Evolutionary conservation across 2,888 invertebrate genomes (phyloP), one percentile per base, ranked within the genome.

Genomic region (Campaea margaritaria): DNA sequence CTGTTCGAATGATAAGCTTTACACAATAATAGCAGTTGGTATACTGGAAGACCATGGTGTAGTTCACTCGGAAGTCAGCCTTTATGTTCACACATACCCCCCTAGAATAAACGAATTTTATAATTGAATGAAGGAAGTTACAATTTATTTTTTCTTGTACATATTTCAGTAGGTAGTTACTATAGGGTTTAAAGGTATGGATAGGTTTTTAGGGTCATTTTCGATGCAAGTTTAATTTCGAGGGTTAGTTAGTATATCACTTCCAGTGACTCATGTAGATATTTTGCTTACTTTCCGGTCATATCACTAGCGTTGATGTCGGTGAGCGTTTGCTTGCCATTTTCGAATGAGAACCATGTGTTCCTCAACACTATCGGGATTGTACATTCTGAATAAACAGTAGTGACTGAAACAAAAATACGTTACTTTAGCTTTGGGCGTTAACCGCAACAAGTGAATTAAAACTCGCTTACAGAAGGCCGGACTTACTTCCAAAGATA

Each of bases 261-360:
- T n/a, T n/a, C 15, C 16, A 44, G 8, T 53, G 49, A 58, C 34
- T 64, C 44, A 45, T 53, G 52, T 52, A 8, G 52, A 44, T 65
- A 62, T 14, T 54, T 21, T 62, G 44, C 65, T 73, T 84, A 93
- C 93, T 89, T 93, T 69, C 93, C 93, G 9, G 95, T 94, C 96
- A 98, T 97, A 42, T 94, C 94, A 59, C 94, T 95, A 0, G 96
- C 96, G 87, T 97, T 96, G 52, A 98, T 95, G 78, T 96, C 96
- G 0, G 97, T 97, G 46, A 95, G 93, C 0, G 97, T 97, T 74
- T 97, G 96, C 73, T 93, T 93, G 10, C 97, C 97, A 89, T 95
- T 95, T 93, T 98, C 98, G 93, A 97, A 96, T 2, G 97, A 97
- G 87, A 97, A 98, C 98, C 98, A 98, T 34, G 96, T 94, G 61